Evolutionary conservation across 2,888 invertebrate species (phyloP), one percentile per base, ranked within the genome.

Genomic region (Drosophila pseudotakahashii): DNA sequence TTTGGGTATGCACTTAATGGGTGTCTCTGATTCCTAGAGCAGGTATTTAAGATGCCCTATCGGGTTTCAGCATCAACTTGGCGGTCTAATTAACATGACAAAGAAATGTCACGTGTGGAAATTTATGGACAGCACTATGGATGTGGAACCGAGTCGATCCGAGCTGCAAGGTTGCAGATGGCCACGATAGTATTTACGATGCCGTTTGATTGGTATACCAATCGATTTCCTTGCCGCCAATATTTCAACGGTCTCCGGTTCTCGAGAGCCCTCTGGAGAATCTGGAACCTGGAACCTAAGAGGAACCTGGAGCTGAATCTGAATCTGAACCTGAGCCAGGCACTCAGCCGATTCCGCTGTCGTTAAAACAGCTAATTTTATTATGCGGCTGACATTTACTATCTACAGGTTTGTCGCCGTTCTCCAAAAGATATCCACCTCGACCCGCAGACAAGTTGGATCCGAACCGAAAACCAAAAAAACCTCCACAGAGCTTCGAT

Each of bases 11-110:
- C 71, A 72, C 68, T 79, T 80, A 70, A 76, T 55, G 71, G 68
- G 61, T 62, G 67, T 64, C 61, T 71, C 59, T 55, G 75, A 76
- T 66, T 67, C 73, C 58, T 62, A 72, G 77, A 72, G 75, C 66
- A 79, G 77, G 78, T 81, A 78, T 78, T 79, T 89, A 70, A 88
- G 89, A 89, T 88, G 84, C 76, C 63, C 75, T 87, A 89, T 89
- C 89, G 74, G 81, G 81, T 89, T 89, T 85, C 89, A 75, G 80
- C 76, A 69, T 72, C 72, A 72, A 77, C 77, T 76, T 72, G 78
- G 89, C 89, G 89, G 90, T 79, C 81, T 86, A 86, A 89, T 89
- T 89, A 89, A 89, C 89, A 89, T 90, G 82, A 89, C 89, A 89
- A 89, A 89, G 90, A 77, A 78, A 77, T 77, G 83, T 81, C 88